Conservation (phyloP, 2,113 vertebrate species). For the Acanthochromis polyacanthus region DNA sequence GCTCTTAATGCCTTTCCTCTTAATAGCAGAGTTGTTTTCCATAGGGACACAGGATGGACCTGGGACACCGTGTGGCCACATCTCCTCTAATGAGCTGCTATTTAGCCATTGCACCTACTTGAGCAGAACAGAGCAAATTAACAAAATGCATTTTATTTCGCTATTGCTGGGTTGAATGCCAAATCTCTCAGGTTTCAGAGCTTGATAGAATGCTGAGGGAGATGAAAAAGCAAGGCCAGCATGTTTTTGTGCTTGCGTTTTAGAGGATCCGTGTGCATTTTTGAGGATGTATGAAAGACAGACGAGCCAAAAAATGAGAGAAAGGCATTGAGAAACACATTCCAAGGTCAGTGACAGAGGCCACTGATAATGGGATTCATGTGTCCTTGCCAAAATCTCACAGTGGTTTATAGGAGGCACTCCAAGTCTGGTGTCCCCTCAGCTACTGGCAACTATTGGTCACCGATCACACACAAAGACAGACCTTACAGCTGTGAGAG, state of each 20-base stretch:
- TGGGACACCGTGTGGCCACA: constrained; percentile 27
- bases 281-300: not conserved
- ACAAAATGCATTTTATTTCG: not conserved
- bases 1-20: constrained; percentile 36
- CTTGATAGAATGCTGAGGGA: constrained; percentile 1
- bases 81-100: constrained; percentile 62
- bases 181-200: constrained; percentile 14
- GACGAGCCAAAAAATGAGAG: not conserved
- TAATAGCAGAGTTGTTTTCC: constrained; percentile 47
- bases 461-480: constrained; percentile 7
- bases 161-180: constrained; percentile 5
- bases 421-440: not conserved
- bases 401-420: not conserved
- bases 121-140: constrained; percentile 48
- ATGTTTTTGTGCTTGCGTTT: not conserved
- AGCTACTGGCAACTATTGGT: constrained; percentile 22
- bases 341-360: constrained; percentile 1
- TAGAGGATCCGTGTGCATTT: constrained; percentile 1
- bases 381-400: constrained; percentile 23
- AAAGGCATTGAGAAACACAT: not conserved
- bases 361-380: constrained; percentile 1
- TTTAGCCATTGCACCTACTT: constrained; percentile 38
- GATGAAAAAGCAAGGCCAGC: constrained; percentile 6
- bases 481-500: not conserved
- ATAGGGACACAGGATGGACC: constrained; percentile 40